Evolutionary conservation across 2,888 invertebrate species (phyloP), one percentile per base, ranked within the genome.

Genomic region (Empis stercorea): DNA sequence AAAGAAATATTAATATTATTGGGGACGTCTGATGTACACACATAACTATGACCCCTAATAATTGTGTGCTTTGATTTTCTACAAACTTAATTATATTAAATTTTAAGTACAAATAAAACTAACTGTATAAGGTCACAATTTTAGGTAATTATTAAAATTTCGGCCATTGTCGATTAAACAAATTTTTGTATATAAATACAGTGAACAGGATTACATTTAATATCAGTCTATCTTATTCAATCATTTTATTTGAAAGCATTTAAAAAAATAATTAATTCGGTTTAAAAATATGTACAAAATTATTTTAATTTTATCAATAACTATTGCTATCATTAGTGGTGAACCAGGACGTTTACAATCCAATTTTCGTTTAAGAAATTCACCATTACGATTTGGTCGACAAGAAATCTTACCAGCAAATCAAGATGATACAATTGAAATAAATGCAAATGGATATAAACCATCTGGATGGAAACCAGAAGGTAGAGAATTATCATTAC

Each of bases 401-500:
- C 40, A 40, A 40, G 40, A 40, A 14, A 20, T 40, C 27, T 5
- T 16, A 16, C 27, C 16, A 17, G 3, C 41, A 30, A 34, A 7
- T 11, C 2, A 10, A 34, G 34, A 13, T 34, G n/a, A 13, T n/a
- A 13, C 34, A 13, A 27, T 27, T 27, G 23, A 27, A 27, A 27
- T 9, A 27, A 27, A 27, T 27, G 23, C 23, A 27, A 30, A 20
- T 34, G 42, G 30, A 37, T 50, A 50, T 42, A n/a, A 32, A 42
- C 46, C 48, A 44, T 36, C 45, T 11, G 50, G 50, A 6, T 50
- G 50, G 50, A 43, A 36, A 36, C 50, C 50, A 41, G 30, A 16
- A 16, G 50, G 50, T 15, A 40, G 34, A 11, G 16, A 42, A 17
- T 43, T 50, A 30, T 27, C 30, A 10, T 44, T 50, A 30, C 50